Base-by-base conservation (phyloP, 2,797 vertebrate genomes). In the Paguma larvata region DNA sequence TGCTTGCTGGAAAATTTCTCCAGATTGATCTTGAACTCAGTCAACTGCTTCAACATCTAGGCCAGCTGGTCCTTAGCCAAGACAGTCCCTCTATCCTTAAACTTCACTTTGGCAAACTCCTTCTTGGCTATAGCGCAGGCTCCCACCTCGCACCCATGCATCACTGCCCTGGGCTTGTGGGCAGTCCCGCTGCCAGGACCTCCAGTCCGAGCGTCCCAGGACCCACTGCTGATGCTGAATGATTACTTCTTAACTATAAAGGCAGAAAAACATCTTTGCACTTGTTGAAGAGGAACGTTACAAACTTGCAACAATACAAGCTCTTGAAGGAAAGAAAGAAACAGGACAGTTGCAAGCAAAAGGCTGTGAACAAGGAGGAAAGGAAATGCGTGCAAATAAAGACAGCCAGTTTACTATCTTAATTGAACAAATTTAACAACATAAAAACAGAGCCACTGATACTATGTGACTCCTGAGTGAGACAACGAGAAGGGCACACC, bases 1-100 rank as follows among this genome's bases (percentile, higher is more conserved):
- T 99, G 99, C 62, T 99, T 99, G 99, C 99, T 99, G 98, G 99
- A 99, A 98, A 99, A 99, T 97, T 99, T 99, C 97, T 99, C 99
- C 92, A 99, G 98, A 98, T 99, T 99, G 19, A 99, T 99, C 98
- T 99, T 99, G 96, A 99, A 99, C 56, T 99, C 99, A 84, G 99
- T 99, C 98, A 99, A 94, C 98, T 99, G 99, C 97, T 99, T 99
- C 0, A 99, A 99, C 99, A 99, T 99, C 99, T 99, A 99, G 0
- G 98, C 99, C 97, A 99, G 99, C 88, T 99, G 99, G 96, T 99
- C 99, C 95, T 99, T 99, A 1, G 99, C 99, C 53, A 99, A 98
- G 92, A 99, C 99, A 2, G 91, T 99, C 30, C 99, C 99, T 90
- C 99, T 99, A 96, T 99, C 99, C 98, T 99, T 99, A 98, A 99